Evolutionary conservation across 2,113 vertebrate genomes (phyloP), one percentile per base, ranked within the genome.

Genomic region (Megaceryle torquata): DNA sequence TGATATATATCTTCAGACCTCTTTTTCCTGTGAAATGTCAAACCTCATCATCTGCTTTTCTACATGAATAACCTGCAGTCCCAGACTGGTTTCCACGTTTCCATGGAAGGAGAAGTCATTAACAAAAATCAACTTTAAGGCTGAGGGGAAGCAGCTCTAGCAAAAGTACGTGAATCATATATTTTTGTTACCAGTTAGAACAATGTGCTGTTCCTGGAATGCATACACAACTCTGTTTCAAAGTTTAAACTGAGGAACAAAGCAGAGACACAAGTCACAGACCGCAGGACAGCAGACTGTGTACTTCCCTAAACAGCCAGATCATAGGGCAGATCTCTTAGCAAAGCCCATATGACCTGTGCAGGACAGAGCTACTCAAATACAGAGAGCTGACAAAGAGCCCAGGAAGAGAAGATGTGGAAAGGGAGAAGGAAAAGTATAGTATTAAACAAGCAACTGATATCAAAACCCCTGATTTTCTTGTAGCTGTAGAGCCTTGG

Each of bases 111-210:
- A 91, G 88, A 86, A 13, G 48, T 57, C 80, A 94, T 67, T 79
- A 83, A 82, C 65, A 91, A 94, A 96, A 94, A 83, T 65, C 93
- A 95, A 3, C 76, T 89, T 81, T 59, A 87, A 78, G 59, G 54
- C 77, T 89, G 92, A 89, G 86, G 71, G 80, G 91, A 95, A 93
- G 82, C 77, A 86, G 72, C 51, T 75, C 91, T 82, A 88, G 54
- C 71, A 86, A 69, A 93, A 89, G 33, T 70, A 88, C 4, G 3
- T 28, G 72, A 91, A 72, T 76, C 1, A 1, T 44, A 1, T 90
- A 67, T 92, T 93, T 91, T 84, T 87, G 69, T 74, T 87, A 85
- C 61, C 65, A 82, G 31, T 26, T 67, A 84, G 80, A 95, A 94
- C 68, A 94, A 94, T 76, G n/a, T 51, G 48, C 80, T 71, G 82